Base-by-base conservation (phyloP, 2,888 invertebrate species). In the Apocheima hispidaria region DNA sequence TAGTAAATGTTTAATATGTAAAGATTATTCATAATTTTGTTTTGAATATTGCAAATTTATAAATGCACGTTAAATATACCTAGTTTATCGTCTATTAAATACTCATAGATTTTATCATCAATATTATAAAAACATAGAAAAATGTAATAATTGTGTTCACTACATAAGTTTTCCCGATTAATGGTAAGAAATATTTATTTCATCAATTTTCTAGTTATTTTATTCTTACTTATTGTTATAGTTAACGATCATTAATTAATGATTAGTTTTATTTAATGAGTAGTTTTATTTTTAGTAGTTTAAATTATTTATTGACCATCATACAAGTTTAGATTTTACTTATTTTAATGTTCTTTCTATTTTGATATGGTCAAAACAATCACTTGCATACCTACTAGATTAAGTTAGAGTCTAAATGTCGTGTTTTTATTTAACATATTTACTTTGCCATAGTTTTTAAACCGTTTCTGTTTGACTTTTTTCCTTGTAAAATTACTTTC, bases 61-160 rank as follows among this genome's bases (percentile, higher is more conserved):
- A 79, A 80, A 79, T 69, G 82, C 86, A 84, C 83, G 79, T 83
- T 84, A 76, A 69, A 52, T 65, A 62, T 63, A 66, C 65, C 53
- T 63, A 75, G 70, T 80, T 81, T 73, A 74, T 73, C 70, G 58
- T 77, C 74, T 75, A 81, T 79, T 78, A 68, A 59, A 76, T 63
- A 77, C 71, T 78, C 68, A 74, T 86, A 81, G 77, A 83, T 83
- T 82, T 83, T 83, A 84, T 82, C 66, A 77, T 75, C 60, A 69
- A 71, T 74, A 72, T 77, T 76, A 73, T 69, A 79, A 74, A n/a
- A 60, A 72, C 70, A 74, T 81, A 81, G 74, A 70, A 75, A 81
- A 80, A 81, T 82, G 73, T 83, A 82, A 88, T n/a, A 6, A 50
- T 50, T 88, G 90, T 90, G 90, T 90, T 90, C 90, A 90, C 9